Base-by-base conservation (phyloP, 2,113 vertebrate species). In the Amphilophus citrinellus region DNA sequence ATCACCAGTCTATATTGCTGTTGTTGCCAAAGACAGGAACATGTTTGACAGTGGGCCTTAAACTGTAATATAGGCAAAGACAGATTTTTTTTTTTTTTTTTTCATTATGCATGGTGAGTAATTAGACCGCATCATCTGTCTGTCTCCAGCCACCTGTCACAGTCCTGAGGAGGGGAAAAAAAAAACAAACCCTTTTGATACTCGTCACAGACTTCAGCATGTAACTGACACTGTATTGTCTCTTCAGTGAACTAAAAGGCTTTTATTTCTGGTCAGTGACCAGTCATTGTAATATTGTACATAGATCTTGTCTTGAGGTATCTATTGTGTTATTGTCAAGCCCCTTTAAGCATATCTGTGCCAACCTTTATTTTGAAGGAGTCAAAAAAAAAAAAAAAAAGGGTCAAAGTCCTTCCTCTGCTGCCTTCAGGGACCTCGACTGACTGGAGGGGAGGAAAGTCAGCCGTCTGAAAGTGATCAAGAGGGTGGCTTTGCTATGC, bases 221-320 rank as follows among this genome's bases (percentile, higher is more conserved):
- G 91, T 82, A 76, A 61, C 86, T 73, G 20, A 73, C 35, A 32
- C 65, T 80, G 13, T 32, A 13, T 30, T 1, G 24, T 78, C 77
- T 84, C 68, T 22, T 63, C 10, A 58, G 61, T 50, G 35, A 77
- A 13, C 37, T 11, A 47, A 56, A 82, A 86, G 83, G 79, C 81
- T 91, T 83, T 77, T 2, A 39, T 85, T 87, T 82, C 60, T 75
- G 39, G 73, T 79, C 58, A 18, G 6, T 58, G 56, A 83, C 75
- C 57, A 27, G 4, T 58, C n/a, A 11, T 79, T 92, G 87, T 84
- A 50, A 85, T 80, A 11, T 71, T 88, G 83, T 91, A 81, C 81
- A 85, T 58, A 53, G 58, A 57, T 30, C 27, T 27, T 27, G 76
- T 90, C 27, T 76, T 6, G 42, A 87, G 24, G 66, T 83, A 6